phyloP scores from a whole-genome alignment of 2,113 vertebrate species.

The Bubo bubo region DNA sequence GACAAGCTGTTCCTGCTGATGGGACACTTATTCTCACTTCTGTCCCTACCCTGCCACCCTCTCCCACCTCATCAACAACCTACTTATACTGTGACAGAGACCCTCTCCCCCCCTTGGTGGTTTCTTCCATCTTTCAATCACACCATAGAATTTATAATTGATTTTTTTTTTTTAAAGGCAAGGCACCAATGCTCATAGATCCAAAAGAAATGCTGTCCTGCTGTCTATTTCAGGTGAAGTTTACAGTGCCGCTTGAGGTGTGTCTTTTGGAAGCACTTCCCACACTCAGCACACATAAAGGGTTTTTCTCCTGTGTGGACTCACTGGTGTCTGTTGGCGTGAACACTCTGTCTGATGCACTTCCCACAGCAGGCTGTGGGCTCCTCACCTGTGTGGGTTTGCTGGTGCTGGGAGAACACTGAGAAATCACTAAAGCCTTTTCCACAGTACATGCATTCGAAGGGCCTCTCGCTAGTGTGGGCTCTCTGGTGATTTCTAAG shows the following conservation, averaged over 20 bases:
- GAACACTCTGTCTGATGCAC: slow-evolving; percentile 59
- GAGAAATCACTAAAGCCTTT: slow-evolving; percentile 67
- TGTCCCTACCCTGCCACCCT: not conserved
- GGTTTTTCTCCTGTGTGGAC: slow-evolving; percentile 58
- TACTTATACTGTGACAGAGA: not conserved
- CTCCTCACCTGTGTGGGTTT: slow-evolving; percentile 64
- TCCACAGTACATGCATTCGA: slow-evolving; percentile 33
- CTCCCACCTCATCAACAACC: not conserved
- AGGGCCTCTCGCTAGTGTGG: slow-evolving; percentile 58
- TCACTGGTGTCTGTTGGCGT: slow-evolving; percentile 41
- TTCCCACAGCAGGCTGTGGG: slow-evolving; percentile 52
- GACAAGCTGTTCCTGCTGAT: not conserved
- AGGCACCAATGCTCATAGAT: not conserved
- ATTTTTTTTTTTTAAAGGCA: not conserved
- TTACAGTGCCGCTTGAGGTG: slow-evolving; percentile 44
- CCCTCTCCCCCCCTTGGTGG: not conserved
- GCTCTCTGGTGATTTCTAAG: slow-evolving; percentile 59
- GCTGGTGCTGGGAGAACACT: slow-evolving; percentile 42
- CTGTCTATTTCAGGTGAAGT: slow-evolving; percentile 32
- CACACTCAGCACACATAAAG: slow-evolving; percentile 28
- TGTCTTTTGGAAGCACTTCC: slow-evolving; percentile 57
- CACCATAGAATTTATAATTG: not conserved
- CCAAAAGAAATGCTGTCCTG: not conserved
- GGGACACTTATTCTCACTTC: not conserved
- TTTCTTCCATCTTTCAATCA: not conserved